These are phyloP conservation scores for Asobara japonica DNA, from an alignment of 1,140 invertebrate species.

Conservation along the genomic window DNA sequence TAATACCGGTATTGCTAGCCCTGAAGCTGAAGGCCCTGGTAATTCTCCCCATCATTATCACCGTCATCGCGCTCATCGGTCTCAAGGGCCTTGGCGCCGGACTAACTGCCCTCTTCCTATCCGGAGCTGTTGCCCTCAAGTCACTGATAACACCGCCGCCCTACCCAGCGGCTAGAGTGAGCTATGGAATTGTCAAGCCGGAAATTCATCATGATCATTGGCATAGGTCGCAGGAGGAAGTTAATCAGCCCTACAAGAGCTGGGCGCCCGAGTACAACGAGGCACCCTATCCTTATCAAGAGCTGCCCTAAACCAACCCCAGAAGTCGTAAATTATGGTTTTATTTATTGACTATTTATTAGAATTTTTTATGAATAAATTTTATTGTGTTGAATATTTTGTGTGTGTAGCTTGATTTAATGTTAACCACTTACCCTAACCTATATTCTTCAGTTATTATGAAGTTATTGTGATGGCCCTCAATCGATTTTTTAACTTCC, in stretches of 20 bases:
- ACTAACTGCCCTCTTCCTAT: slow-evolving; percentile 71
- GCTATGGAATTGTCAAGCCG: slow-evolving; percentile 65
- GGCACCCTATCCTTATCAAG: slow-evolving; percentile 59
- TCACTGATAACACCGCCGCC: slow-evolving; percentile 59
- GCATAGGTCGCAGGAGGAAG: slow-evolving; percentile 65
- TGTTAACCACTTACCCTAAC: slow-evolving; percentile 17
- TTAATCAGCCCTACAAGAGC: slow-evolving; percentile 56
- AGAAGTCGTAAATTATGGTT: not conserved
- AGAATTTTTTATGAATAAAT: slow-evolving; percentile 38
- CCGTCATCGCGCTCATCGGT: slow-evolving; percentile 70
- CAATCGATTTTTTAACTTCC: too few species aligned
- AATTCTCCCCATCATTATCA: slow-evolving; percentile 72
- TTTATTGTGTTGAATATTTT: too few species aligned
- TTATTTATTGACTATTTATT: slow-evolving; percentile 44
- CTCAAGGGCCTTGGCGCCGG: slow-evolving; percentile 74
- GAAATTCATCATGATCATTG: slow-evolving; percentile 65
- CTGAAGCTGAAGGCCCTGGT: slow-evolving; percentile 73
- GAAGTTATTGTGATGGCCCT: too few species aligned
- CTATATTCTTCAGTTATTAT: too few species aligned
- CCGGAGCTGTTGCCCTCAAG: slow-evolving; percentile 68
- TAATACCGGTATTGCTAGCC: slow-evolving; percentile 71
- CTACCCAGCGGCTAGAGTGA: slow-evolving; percentile 60
- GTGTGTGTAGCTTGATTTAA: too few species aligned
- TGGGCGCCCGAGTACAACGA: slow-evolving; percentile 56
- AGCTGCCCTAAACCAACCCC: slow-evolving; percentile 47